Base-by-base conservation (phyloP, 2,888 invertebrate genomes). In the Acanthoscelides obtectus region DNA sequence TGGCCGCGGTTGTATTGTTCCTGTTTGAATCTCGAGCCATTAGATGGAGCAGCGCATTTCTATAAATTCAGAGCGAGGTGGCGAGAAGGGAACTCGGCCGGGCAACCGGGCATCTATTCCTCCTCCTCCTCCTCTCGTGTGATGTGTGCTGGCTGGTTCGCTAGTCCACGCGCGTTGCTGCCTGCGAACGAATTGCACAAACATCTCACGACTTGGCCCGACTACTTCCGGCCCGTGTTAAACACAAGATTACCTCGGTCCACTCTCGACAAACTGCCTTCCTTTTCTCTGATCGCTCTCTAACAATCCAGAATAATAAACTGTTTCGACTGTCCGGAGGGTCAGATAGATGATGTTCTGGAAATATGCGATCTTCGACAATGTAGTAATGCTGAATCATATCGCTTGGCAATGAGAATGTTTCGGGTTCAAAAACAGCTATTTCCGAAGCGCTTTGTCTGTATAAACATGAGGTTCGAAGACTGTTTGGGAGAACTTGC, bases 131-230 rank as follows among this genome's bases (percentile, higher is more conserved):
- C n/a, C 75, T 74, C n/a, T 45, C 45, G 45, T 45, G 45, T 45
- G 45, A 45, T 45, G 82, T 82, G 80, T 80, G 79, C 76, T 76
- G 79, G 78, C 79, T 81, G 81, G 80, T 82, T 83, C 80, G 77
- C 77, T 77, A 83, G 81, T 81, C 82, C 76, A 77, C 75, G 75
- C 82, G 82, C 82, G 82, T 82, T 77, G 77, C 76, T 71, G 68
- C n/a, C n/a, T n/a, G n/a, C n/a, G n/a, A n/a, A n/a, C 71, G 76
- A 78, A 79, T 81, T 80, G 78, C 77, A 79, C 80, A 82, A 77
- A 77, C 81, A 78, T 75, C 77, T 80, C 81, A 81, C 81, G 81
- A 77, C 77, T 74, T 75, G 75, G 75, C 75, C 74, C 76, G 76
- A 80, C 78, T 78, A 79, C 79, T 81, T 80, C 80, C 80, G 76